Percentiles rank a stretch among this genome's conserved stretches.
phyloP scores from a whole-genome alignment of 2,888 invertebrate species.

The Pilophorus perplexus region DNA sequence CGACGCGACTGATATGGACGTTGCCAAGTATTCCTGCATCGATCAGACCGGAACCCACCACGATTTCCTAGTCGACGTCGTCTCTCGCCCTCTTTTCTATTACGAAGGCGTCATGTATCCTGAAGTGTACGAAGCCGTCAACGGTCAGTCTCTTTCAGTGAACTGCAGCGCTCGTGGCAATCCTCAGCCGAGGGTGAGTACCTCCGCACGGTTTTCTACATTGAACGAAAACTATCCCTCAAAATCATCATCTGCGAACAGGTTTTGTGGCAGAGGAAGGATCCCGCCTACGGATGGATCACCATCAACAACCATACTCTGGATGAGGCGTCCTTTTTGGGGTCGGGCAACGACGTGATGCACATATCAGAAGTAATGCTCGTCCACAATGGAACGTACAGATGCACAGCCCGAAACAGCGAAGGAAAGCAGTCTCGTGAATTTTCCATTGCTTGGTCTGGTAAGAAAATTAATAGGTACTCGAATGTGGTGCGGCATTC shows the following conservation, averaged over 20 bases:
- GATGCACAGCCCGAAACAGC: conserved; percentile 54
- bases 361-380: conserved; percentile 51
- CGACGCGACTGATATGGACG: conserved; percentile 55
- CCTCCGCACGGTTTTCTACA: no score
- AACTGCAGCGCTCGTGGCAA: conserved; percentile 19
- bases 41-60: conserved; percentile 56
- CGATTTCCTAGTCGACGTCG: conserved; percentile 47
- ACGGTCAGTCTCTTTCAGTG: conserved; percentile 42
- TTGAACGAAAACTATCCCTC: no score
- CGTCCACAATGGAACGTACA: conserved; percentile 54
- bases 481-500: no score
- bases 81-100: conserved; percentile 15
- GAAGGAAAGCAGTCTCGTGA: conserved; percentile 51
- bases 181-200: conserved; percentile 21
- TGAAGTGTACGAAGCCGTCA: background rate
- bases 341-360: conserved; percentile 41
- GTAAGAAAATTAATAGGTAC: no score
- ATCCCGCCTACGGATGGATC: conserved; percentile 5
- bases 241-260: no score
- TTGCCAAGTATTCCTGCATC: conserved; percentile 61
- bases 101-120: background rate
- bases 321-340: background rate
- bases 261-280: background rate
- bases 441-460: conserved; percentile 49
- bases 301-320: conserved; percentile 24